Conservation (phyloP, 2,113 vertebrate genomes). For the Etheostoma spectabile region DNA sequence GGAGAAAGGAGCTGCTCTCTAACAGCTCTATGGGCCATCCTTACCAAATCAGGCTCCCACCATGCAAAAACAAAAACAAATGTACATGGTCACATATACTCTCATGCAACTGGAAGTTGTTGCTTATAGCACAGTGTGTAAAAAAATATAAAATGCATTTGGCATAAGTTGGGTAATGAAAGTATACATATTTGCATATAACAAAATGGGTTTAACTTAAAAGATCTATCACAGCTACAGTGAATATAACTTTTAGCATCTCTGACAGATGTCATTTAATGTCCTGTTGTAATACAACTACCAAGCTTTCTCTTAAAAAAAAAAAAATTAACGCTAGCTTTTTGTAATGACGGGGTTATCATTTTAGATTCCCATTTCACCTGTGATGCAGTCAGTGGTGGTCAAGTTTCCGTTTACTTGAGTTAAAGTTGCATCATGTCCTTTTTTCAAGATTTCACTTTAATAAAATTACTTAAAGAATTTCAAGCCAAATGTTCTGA, state of each 20-base stretch:
- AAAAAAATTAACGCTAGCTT: too few species aligned
- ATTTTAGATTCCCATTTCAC: not conserved
- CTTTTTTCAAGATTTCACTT: not conserved
- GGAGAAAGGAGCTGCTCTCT: slow-evolving; percentile 58
- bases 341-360: too few species aligned
- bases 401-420: not conserved
- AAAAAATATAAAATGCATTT: not conserved
- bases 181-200: not conserved
- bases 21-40: slow-evolving; percentile 41
- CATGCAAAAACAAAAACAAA: not conserved
- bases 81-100: not conserved
- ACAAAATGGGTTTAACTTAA: not conserved
- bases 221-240: not conserved
- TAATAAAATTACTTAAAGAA: not conserved
- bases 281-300: not conserved
- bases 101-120: not conserved
- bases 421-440: not conserved
- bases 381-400: not conserved
- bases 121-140: not conserved
- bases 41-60: slow-evolving; percentile 53
- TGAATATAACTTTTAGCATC: not conserved
- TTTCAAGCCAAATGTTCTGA: not conserved
- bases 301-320: not conserved
- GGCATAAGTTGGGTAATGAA: not conserved
- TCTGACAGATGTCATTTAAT: not conserved